A percentile compares a stretch with the other conserved stretches of the same genome.
Conservation (phyloP, 1,140 invertebrate genomes). For the Laodelphax striatellus region DNA sequence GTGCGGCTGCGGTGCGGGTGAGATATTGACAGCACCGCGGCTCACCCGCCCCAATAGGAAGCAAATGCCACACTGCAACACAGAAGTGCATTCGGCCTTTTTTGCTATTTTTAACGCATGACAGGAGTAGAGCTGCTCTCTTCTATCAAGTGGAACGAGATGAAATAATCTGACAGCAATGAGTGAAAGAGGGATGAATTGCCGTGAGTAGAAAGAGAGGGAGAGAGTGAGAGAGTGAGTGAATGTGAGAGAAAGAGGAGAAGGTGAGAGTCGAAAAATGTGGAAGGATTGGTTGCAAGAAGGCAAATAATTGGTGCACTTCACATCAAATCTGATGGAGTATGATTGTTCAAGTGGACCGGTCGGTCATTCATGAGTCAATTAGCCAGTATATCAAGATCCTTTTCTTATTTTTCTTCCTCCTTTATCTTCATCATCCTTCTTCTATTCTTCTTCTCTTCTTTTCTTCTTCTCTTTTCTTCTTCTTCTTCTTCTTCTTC, state of each 20-base stretch:
- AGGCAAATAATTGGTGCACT: neutral
- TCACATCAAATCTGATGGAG: neutral
- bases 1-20: too few species aligned
- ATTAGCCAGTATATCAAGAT: neutral
- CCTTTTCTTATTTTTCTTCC: neutral
- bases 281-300: neutral
- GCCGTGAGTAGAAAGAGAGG: too few species aligned
- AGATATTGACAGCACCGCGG: too few species aligned
- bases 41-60: too few species aligned
- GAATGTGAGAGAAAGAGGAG: neutral
- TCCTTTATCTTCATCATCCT: neutral
- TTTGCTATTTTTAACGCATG: too few species aligned
- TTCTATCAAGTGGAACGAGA: too few species aligned
- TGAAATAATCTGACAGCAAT: too few species aligned
- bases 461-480: neutral
- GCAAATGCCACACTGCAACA: too few species aligned
- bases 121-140: too few species aligned
- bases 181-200: too few species aligned
- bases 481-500: neutral
- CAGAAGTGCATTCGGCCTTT: too few species aligned
- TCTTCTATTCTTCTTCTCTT: neutral
- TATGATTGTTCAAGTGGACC: neutral
- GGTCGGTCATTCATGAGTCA: neutral
- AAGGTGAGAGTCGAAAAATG: neutral
- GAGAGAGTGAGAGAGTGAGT: too few species aligned